phyloP scores from a whole-genome alignment of 1,140 invertebrate genomes.

The Nylanderia fulva region DNA sequence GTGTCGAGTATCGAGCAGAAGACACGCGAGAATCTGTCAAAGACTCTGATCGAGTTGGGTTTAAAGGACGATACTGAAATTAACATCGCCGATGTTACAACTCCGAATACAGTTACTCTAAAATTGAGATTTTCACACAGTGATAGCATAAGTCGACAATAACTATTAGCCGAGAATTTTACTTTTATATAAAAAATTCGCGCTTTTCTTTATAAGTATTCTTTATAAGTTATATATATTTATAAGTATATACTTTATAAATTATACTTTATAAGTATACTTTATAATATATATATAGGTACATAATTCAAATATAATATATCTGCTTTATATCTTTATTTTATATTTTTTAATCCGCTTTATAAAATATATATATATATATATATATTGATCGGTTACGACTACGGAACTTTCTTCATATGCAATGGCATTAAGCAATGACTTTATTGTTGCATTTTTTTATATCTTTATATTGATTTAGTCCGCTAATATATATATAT shows the following conservation, averaged over 20 bases:
- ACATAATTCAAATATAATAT: too few species aligned
- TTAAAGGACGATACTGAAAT: constrained; percentile 93
- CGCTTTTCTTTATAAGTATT: background rate
- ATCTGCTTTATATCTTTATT: too few species aligned
- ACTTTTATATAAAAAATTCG: background rate
- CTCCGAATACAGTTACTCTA: constrained; percentile 92
- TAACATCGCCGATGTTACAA: constrained; percentile 95
- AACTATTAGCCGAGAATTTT: background rate
- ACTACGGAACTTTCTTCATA: background rate
- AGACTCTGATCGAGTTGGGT: constrained; percentile 94
- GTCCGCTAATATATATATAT: too few species aligned
- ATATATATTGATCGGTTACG: too few species aligned
- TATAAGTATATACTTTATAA: too few species aligned
- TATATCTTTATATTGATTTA: background rate
- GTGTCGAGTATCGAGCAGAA: constrained; percentile 95
- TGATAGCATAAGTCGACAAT: background rate
- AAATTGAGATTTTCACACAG: constrained; percentile 88
- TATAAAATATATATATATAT: too few species aligned
- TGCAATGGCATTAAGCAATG: background rate
- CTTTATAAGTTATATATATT: background rate
- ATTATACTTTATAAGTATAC: too few species aligned
- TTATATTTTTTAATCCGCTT: too few species aligned
- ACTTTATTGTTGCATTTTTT: background rate
- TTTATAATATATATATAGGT: too few species aligned
- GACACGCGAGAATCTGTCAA: constrained; percentile 94